Evolutionary conservation across 2,797 vertebrate genomes (phyloP).

Genomic region (Cynopterus sphinx): DNA sequence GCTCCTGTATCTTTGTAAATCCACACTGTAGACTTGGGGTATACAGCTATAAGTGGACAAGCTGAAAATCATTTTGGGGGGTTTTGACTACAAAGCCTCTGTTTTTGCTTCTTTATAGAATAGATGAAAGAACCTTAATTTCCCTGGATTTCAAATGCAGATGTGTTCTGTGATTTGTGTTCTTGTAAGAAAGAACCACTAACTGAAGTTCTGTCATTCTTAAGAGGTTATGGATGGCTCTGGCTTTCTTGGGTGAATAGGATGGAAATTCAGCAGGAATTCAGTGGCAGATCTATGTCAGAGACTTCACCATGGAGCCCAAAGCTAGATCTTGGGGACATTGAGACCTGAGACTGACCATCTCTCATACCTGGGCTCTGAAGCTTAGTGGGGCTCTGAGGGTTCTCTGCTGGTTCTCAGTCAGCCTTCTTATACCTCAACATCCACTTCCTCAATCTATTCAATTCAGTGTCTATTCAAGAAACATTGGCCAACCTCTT

Average conservation of each 20-base stretch:
- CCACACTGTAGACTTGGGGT: neutral
- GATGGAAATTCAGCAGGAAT: neutral
- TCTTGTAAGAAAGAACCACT: neutral
- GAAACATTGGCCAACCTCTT: neutral
- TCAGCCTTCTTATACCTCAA: neutral
- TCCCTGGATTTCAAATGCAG: neutral
- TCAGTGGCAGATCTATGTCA: neutral
- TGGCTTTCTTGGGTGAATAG: neutral
- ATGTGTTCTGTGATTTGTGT: constrained; percentile 22
- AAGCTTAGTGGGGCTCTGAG: neutral
- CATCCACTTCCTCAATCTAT: neutral
- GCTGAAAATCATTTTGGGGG: neutral
- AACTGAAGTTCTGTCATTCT: constrained; percentile 14
- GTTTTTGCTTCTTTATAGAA: neutral
- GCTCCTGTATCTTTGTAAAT: neutral
- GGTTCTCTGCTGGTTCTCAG: neutral
- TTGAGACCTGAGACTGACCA: neutral
- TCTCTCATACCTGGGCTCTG: neutral
- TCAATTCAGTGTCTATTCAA: neutral
- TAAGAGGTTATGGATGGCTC: neutral
- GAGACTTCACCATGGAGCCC: neutral
- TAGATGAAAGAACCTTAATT: neutral
- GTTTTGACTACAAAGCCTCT: neutral
- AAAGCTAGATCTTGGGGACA: neutral
- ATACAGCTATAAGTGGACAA: neutral